Conservation (phyloP, 2,113 vertebrate species). For the Elaphurus davidianus region DNA sequence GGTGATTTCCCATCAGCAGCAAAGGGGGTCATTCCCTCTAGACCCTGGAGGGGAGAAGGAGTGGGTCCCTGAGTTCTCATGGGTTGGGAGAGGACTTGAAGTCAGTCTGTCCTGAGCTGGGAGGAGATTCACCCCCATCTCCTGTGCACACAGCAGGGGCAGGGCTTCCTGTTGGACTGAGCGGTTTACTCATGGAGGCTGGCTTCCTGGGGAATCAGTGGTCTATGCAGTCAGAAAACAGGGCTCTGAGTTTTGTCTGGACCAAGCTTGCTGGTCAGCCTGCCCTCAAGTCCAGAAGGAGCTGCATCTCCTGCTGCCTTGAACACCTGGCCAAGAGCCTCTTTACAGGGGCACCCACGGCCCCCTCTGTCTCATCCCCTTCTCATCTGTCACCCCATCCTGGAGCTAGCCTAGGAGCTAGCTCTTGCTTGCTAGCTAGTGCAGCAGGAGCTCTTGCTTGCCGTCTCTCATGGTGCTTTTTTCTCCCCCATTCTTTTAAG, state of each 20-base stretch:
- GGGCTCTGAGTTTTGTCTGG: not conserved
- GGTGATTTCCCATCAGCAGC: not conserved
- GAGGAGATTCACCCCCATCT: not conserved
- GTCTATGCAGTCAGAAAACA: not conserved
- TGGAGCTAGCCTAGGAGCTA: not conserved
- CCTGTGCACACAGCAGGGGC: not conserved
- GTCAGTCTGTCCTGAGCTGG: not conserved
- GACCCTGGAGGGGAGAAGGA: too few species aligned
- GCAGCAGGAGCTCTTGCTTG: fast-evolving
- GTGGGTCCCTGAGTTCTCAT: not conserved
- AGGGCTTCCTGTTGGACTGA: not conserved
- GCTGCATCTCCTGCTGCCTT: not conserved
- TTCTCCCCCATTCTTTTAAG: slow-evolving; percentile 67
- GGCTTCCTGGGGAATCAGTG: not conserved
- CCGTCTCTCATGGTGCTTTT: not conserved
- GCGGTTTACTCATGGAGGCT: not conserved
- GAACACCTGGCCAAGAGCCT: not conserved
- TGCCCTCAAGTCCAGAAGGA: not conserved
- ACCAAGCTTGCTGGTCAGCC: too few species aligned
- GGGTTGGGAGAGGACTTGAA: not conserved
- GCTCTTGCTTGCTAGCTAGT: not conserved
- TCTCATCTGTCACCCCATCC: fast-evolving
- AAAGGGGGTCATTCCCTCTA: not conserved
- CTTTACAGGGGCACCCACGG: not conserved
- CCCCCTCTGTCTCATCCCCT: fast-evolving